Base-by-base conservation (phyloP, 2,888 invertebrate species). In the Caenorhabditis sp. region DNA sequence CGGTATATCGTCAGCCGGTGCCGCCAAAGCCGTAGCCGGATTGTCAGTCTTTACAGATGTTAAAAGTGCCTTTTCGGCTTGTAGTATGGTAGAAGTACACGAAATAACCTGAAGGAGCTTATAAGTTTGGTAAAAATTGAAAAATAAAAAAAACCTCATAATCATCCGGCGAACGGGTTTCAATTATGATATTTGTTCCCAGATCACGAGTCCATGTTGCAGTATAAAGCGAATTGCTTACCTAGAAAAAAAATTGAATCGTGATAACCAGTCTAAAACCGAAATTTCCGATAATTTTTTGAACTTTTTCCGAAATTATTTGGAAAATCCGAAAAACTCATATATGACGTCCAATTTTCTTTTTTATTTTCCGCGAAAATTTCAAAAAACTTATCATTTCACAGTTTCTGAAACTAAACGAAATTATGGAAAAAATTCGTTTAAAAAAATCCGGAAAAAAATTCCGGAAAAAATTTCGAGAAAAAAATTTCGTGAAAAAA, bases 211-310 rank as follows among this genome's bases (percentile, higher is more conserved):
- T 69, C 84, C 84, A 84, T 23, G 78, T 70, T 4, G 81, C 83
- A 1, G 81, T 76, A 64, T 82, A 84, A 17, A 84, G 55, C 3
- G 83, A 79, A 49, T 81, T 79, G 24, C 81, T 81, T 1, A 81
- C 62, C 81, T 81, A 54, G 36, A 73, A 67, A 37, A 31, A n/a
- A 31, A 31, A 55, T 50, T 26, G 5, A 57, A 27, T 57, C n/a
- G n/a, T n/a, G n/a, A n/a, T n/a, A n/a, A n/a, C n/a, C n/a, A n/a
- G n/a, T n/a, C n/a, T n/a, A n/a, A n/a, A n/a, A n/a, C n/a, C n/a
- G n/a, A n/a, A n/a, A n/a, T n/a, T n/a, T n/a, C n/a, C n/a, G n/a
- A n/a, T n/a, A n/a, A n/a, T n/a, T n/a, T n/a, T n/a, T n/a, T n/a
- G n/a, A n/a, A n/a, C n/a, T n/a, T n/a, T n/a, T n/a, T n/a, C n/a